A percentile compares a stretch with the other conserved stretches of the same genome.
These are phyloP conservation scores for Rhinopomastus cyanomelas DNA, from an alignment of 2,113 vertebrate genomes.

Conservation along the genomic window DNA sequence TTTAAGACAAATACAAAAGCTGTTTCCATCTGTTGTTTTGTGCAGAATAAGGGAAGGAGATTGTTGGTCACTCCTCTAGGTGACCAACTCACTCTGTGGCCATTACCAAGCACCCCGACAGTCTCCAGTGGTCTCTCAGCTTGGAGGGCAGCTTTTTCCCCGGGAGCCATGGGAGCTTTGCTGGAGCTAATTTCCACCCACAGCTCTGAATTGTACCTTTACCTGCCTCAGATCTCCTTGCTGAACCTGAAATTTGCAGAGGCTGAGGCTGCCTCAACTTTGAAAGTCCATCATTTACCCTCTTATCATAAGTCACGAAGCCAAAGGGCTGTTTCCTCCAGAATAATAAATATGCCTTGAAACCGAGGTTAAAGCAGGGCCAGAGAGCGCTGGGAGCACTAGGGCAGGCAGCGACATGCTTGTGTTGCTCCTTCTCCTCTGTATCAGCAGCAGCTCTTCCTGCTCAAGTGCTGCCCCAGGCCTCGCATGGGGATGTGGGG, in stretches of 20 bases:
- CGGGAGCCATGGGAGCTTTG: not conserved
- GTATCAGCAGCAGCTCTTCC: not conserved
- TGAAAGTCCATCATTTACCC: not conserved
- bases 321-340: slow-evolving; percentile 28
- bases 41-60: not conserved
- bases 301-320: not conserved
- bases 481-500: not conserved
- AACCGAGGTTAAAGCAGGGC: slow-evolving; percentile 31
- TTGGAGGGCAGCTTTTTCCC: not conserved
- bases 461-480: not conserved
- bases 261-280: not conserved
- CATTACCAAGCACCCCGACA: not conserved
- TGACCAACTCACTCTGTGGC: not conserved
- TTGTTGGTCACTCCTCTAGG: not conserved
- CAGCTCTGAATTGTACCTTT: not conserved
- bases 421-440: not conserved
- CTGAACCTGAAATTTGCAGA: not conserved
- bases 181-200: not conserved
- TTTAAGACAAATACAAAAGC: not conserved
- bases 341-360: slow-evolving; percentile 33
- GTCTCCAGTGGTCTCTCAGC: fast-evolving
- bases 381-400: slow-evolving; percentile 1
- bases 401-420: not conserved
- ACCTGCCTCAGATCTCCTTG: not conserved
- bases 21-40: not conserved